Percentiles rank a stretch among this genome's conserved stretches.
phyloP scores from a whole-genome alignment of 2,113 vertebrate genomes.

The Peromyscus polionotus region DNA sequence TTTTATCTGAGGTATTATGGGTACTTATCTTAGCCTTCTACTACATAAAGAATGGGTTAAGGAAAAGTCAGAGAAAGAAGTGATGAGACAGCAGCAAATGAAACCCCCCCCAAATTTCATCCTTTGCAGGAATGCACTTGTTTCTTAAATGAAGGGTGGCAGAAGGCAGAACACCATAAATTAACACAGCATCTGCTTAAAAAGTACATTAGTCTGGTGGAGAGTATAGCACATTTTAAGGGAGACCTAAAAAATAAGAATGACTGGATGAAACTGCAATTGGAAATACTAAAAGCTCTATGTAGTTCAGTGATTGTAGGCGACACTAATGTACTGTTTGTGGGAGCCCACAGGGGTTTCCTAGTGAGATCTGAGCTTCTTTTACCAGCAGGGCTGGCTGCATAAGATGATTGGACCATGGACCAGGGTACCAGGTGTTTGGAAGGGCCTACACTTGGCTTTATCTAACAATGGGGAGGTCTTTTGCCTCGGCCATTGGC shows the following conservation, averaged over 20 bases:
- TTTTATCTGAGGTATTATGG: neutral
- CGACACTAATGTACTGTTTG: neutral
- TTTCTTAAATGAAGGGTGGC: slow-evolving; percentile 1
- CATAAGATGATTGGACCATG: too few relatives aligned
- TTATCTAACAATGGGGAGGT: too few relatives aligned
- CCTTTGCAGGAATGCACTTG: neutral
- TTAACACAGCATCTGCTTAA: neutral
- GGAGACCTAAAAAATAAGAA: slow-evolving; percentile 1
- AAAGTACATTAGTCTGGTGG: neutral
- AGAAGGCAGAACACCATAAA: neutral
- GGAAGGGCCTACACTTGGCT: too few relatives aligned
- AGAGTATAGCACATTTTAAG: neutral
- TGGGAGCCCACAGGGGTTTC: too few relatives aligned
- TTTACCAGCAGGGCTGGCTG: too few relatives aligned
- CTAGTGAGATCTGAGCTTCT: too few relatives aligned
- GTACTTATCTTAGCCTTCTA: neutral
- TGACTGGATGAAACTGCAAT: neutral
- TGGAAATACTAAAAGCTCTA: neutral
- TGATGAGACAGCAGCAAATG: neutral
- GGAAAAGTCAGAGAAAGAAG: neutral
- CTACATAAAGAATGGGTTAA: neutral
- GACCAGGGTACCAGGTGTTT: too few relatives aligned
- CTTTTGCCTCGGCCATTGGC: too few relatives aligned
- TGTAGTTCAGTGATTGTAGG: neutral
- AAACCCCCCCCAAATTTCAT: neutral